Conservation (phyloP, 2,888 invertebrate species). For the Epirrhoe tristata region DNA sequence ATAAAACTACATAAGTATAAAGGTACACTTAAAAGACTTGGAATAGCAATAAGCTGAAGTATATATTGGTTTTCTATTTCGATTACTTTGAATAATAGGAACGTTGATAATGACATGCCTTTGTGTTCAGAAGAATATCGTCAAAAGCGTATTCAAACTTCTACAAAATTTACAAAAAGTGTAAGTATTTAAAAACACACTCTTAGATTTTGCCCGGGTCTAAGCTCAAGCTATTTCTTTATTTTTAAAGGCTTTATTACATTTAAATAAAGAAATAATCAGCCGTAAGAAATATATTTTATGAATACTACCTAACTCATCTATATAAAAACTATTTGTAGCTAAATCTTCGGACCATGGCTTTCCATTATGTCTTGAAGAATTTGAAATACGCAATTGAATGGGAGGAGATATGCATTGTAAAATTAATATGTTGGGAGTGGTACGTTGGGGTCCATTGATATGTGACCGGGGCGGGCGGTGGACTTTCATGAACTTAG, state of each 20-base stretch:
- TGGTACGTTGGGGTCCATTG: constrained; percentile 46
- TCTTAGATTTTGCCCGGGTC: no score
- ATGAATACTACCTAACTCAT: background rate
- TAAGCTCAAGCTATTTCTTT: no score
- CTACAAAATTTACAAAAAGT: background rate
- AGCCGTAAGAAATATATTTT: background rate
- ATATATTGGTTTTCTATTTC: constrained; percentile 5
- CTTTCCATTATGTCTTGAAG: constrained; percentile 28
- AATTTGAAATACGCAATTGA: constrained; percentile 37
- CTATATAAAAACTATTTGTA: background rate
- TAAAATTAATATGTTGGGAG: constrained; percentile 79
- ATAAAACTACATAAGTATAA: constrained; percentile 18
- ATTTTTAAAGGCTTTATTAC: no score
- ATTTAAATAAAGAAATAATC: no score
- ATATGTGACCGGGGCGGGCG: background rate
- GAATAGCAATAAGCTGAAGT: constrained; percentile 8
- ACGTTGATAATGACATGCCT: constrained; percentile 5
- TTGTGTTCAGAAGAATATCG: background rate
- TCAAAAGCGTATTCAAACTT: background rate
- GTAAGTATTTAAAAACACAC: background rate
- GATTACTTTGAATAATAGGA: background rate
- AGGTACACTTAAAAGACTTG: constrained; percentile 1
- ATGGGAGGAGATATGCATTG: constrained; percentile 31
- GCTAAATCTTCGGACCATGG: constrained; percentile 5
- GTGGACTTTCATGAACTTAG: background rate